Conservation (phyloP, 2,113 vertebrate genomes). For the Campylomormyrus numenius region DNA sequence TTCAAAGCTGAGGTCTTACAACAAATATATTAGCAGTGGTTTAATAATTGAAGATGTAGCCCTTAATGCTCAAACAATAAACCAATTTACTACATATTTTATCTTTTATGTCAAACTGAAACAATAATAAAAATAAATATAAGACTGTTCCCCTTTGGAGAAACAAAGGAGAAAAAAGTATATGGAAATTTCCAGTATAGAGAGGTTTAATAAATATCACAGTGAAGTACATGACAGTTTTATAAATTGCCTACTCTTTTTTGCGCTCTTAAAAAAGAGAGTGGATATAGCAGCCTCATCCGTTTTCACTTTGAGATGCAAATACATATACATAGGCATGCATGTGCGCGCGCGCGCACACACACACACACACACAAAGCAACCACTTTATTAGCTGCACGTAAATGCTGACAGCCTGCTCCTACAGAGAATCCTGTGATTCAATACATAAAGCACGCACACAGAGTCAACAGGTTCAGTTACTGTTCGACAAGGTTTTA, state of each 20-base stretch:
- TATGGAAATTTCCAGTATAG: background rate
- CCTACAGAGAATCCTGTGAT: background rate
- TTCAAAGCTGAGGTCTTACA: background rate
- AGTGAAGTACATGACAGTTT: conserved; percentile 4
- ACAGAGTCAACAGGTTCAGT: background rate
- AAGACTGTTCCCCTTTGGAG: background rate
- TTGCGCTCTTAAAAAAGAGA: background rate
- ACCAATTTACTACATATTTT: background rate
- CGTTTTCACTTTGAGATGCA: background rate
- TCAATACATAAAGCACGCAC: background rate
- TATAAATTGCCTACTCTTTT: background rate
- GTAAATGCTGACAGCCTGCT: background rate
- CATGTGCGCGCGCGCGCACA: background rate
- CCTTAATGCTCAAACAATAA: background rate
- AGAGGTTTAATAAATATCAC: conserved; percentile 7
- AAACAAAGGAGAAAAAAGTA: background rate
- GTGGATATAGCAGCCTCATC: background rate
- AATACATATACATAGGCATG: background rate
- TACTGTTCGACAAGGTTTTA: background rate
- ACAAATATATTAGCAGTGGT: background rate
- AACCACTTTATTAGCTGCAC: background rate
- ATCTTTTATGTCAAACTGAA: background rate
- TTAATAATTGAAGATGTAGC: background rate
- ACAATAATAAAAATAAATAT: background rate
- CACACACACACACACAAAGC: background rate